Evolutionary conservation across 1,140 invertebrate species (phyloP), one percentile per base, ranked within the genome.

Genomic region (Ceratina calcarata): DNA sequence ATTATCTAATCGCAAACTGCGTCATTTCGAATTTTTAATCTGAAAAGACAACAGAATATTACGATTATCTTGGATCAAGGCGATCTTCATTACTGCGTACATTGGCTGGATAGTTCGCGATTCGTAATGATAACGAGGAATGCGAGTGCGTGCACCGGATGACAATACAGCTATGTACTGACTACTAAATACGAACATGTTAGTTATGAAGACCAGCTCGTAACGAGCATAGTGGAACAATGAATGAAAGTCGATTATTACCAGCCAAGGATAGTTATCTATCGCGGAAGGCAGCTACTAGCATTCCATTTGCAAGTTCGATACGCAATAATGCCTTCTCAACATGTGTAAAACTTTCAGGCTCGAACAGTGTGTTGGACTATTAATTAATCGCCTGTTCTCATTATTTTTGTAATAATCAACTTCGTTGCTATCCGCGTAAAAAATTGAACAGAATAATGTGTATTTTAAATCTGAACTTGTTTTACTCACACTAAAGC

Each of bases 201-300:
- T 69, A 49, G 45, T 45, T 82, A 68, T 66, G 62, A 58, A 37
- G 37, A 37, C 32, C 67, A 67, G 51, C 69, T 68, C 51, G 32
- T 58, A 67, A 84, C 75, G 66, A 84, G 84, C 55, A 84, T 64
- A 27, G 53, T 24, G 79, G 61, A 85, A 85, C 82, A 84, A 84
- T 84, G 78, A 70, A 78, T 64, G 78, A 84, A 80, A 85, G 77
- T 73, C 70, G 73, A 85, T 84, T 74, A 85, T 85, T 86, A 85
- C 71, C 53, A 69, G 20, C 16, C 3, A 15, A 1, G 61, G 53
- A 81, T 81, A 76, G 62, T 64, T 68, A 81, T 81, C 79, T 81
- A 69, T 27, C 27, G 66, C 67, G 67, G 79, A 78, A 81, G 65
- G 22, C 32, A 18, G 58, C 10, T 18, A 16, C 3, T 10, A 16